A percentile compares a stretch with the other conserved stretches of the same genome.
Conservation (phyloP, 2,888 invertebrate species). For the Chymomyza amoena region DNA sequence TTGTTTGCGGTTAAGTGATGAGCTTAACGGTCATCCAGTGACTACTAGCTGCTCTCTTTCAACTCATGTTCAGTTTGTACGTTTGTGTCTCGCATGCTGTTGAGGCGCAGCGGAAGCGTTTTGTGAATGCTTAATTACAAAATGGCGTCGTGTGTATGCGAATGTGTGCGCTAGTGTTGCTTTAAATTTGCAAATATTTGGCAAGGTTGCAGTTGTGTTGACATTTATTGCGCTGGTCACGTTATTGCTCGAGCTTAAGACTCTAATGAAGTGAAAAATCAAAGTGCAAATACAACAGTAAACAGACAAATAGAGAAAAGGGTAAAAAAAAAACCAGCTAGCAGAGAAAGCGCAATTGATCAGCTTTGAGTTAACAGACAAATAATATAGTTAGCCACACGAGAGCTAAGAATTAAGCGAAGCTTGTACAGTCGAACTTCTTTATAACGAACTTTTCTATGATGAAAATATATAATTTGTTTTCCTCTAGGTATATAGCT, state of each 20-base stretch:
- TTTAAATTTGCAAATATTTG: slow-evolving; percentile 32
- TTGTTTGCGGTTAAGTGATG: not conserved
- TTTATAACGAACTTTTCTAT: no score
- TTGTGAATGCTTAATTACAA: slow-evolving; percentile 68
- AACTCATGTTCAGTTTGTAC: slow-evolving; percentile 14
- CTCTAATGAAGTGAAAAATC: not conserved
- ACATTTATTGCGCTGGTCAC: not conserved
- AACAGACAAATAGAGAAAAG: not conserved
- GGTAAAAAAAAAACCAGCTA: not conserved
- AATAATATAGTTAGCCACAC: no score
- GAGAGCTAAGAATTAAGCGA: no score
- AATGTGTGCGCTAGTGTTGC: slow-evolving; percentile 23
- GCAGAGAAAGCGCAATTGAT: not conserved
- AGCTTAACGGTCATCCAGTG: not conserved
- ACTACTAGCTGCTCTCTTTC: not conserved
- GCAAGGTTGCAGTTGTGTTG: not conserved
- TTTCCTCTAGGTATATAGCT: no score
- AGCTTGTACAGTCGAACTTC: no score
- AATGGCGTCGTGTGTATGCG: slow-evolving; percentile 38
- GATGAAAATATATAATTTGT: no score
- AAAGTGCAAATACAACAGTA: not conserved
- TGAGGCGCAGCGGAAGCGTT: slow-evolving; percentile 31
- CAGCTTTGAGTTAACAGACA: no score
- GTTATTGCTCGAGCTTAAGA: not conserved
- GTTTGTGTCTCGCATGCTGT: not conserved